phyloP scores from a whole-genome alignment of 2,888 invertebrate genomes.

The Liopterus haemorrhoidalis region DNA sequence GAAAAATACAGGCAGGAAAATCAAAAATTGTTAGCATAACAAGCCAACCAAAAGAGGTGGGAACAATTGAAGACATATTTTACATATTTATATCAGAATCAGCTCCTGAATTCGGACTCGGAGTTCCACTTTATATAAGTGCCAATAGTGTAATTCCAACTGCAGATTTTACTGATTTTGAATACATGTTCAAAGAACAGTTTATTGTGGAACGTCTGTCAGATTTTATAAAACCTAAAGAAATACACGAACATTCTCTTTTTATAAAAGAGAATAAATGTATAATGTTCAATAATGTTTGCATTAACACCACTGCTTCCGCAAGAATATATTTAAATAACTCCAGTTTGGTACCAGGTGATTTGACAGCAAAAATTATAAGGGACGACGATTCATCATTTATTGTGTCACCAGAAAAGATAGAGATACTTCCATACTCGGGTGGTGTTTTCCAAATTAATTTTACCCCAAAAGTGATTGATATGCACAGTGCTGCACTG shows the following conservation, averaged over 20 bases:
- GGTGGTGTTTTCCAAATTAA: conserved; percentile 39
- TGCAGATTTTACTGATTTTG: conserved; percentile 53
- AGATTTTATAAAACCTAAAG: conserved; percentile 50
- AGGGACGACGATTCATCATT: conserved; percentile 37
- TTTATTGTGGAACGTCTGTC: conserved; percentile 50
- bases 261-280: conserved; percentile 41
- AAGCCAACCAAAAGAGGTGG: conserved; percentile 40
- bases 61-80: conserved; percentile 41
- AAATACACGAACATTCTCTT: conserved; percentile 41
- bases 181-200: conserved; percentile 56
- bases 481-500: conserved; percentile 38
- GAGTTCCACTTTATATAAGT: conserved; percentile 48
- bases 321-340: conserved; percentile 44
- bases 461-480: conserved; percentile 44
- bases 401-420: conserved; percentile 36
- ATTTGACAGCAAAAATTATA: conserved; percentile 32
- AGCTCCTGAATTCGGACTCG: conserved; percentile 48
- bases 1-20: conserved; percentile 40
- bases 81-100: conserved; percentile 41
- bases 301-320: conserved; percentile 38
- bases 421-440: conserved; percentile 42
- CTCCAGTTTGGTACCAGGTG: conserved; percentile 40
- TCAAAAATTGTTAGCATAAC: conserved; percentile 40
- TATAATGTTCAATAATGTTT: conserved; percentile 44
- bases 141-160: conserved; percentile 54